Evolutionary conservation across 2,113 vertebrate species (phyloP), one percentile per base, ranked within the genome.

Genomic region (Callionymus lyra): DNA sequence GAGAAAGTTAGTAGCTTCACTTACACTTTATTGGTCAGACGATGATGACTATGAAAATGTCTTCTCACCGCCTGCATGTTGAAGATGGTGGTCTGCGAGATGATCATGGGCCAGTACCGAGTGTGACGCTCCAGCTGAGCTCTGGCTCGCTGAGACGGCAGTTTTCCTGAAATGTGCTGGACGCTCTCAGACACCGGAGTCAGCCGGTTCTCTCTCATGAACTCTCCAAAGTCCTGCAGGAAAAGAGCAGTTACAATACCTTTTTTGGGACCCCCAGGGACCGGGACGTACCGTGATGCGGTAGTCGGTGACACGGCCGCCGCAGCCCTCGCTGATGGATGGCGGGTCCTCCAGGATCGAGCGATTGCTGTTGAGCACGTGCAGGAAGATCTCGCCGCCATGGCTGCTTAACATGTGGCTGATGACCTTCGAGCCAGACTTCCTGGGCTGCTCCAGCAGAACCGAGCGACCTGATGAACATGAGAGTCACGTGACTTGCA

Each of bases 351-450:
- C 95, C 36, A 99, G 80, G 31, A 89, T 97, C 34, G 95, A 99
- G 34, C 95, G 87, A 11, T 92, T 97, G 80, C 91, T 93, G 80
- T 93, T 98, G 52, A 99, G 80, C 12, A 97, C 90, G 1, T 99
- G 94, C 52, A 99, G 63, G 63, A 99, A 99, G 54, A 99, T 99
- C 75, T 99, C 95, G 10, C 95, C 95, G 17, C 94, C 95, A 0
- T 98, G 94, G 79, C 93, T 96, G 76, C 95, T 97, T 34, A 98
- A 89, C 95, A 99, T 99, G 78, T 99, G 95, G 65, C 94, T 98
- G 58, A 98, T 94, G 49, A 99, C 89, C 83, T 99, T 99, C n/a
- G 95, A 97, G 41, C 95, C 94, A 0, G 93, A 97, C 49, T 99
- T 99, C 32, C 94, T 88, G 0, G 95, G 95, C 51, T 98, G 94